Conservation (phyloP, 2,888 invertebrate genomes). For the Meloe dianella region DNA sequence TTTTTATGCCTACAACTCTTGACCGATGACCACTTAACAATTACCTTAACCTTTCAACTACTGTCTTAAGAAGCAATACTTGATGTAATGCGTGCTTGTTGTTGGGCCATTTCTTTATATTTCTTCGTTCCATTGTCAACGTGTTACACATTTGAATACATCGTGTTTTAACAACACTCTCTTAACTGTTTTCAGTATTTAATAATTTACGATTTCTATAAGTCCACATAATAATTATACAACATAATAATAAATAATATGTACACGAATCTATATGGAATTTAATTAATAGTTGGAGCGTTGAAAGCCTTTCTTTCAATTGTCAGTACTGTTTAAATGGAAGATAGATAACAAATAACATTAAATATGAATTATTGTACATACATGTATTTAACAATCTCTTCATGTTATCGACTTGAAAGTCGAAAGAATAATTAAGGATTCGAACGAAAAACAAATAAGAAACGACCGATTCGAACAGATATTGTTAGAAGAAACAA, state of each 20-base stretch:
- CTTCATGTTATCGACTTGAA: not conserved
- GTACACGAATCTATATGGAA: not conserved
- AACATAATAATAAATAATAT: not conserved
- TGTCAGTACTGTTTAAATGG: not conserved
- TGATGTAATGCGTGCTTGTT: not conserved
- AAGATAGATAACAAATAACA: not conserved
- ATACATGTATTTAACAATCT: not conserved
- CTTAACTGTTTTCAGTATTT: not conserved
- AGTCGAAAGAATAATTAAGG: not conserved
- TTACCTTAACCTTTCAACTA: not conserved
- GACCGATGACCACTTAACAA: not conserved
- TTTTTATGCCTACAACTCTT: not conserved
- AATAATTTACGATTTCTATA: not conserved
- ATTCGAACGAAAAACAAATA: not conserved
- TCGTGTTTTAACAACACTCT: not conserved
- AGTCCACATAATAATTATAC: not conserved
- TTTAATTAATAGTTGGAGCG: not conserved
- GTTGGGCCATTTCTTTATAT: no score
- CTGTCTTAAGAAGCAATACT: not conserved
- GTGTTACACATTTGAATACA: not conserved
- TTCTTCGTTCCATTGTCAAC: not conserved
- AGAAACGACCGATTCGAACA: no score
- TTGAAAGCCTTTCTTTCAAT: not conserved
- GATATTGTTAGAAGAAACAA: not conserved
- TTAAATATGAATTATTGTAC: slow-evolving; percentile 1